Percentiles rank a stretch among this genome's conserved stretches.
phyloP scores from a whole-genome alignment of 2,113 vertebrate species.

The Peromyscus leucopus region DNA sequence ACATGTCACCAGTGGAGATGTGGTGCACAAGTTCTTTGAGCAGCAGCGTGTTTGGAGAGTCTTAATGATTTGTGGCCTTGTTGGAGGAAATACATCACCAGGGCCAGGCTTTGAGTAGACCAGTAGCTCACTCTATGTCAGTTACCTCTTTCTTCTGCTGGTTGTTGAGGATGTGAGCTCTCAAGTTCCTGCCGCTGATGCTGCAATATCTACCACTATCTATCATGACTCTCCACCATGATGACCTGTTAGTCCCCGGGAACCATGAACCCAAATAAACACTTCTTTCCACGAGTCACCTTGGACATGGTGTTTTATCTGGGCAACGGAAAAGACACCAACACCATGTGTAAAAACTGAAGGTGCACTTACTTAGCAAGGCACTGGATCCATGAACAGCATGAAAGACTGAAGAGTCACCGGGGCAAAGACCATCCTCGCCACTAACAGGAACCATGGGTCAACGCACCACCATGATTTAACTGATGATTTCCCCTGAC shows the following conservation, averaged over 20 bases:
- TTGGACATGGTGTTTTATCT: neutral
- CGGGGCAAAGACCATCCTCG: neutral
- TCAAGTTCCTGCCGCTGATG: too few species aligned
- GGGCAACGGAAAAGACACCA: neutral
- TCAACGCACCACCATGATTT: neutral
- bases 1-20: too few species aligned
- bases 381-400: neutral
- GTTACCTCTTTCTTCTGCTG: neutral
- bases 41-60: neutral
- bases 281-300: neutral
- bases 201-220: neutral
- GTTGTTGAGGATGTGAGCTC: neutral
- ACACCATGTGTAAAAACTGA: neutral
- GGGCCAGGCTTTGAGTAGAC: neutral
- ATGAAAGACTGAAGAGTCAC: neutral
- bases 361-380: neutral
- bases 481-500: neutral
- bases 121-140: too few species aligned
- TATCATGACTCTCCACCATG: neutral
- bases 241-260: neutral
- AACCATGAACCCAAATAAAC: neutral
- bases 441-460: neutral
- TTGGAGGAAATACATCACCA: too few species aligned
- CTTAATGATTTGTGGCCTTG: neutral
- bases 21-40: neutral